These are phyloP conservation scores for Bradypus variegatus DNA, from an alignment of 2,797 vertebrate species.

Conservation along the genomic window DNA sequence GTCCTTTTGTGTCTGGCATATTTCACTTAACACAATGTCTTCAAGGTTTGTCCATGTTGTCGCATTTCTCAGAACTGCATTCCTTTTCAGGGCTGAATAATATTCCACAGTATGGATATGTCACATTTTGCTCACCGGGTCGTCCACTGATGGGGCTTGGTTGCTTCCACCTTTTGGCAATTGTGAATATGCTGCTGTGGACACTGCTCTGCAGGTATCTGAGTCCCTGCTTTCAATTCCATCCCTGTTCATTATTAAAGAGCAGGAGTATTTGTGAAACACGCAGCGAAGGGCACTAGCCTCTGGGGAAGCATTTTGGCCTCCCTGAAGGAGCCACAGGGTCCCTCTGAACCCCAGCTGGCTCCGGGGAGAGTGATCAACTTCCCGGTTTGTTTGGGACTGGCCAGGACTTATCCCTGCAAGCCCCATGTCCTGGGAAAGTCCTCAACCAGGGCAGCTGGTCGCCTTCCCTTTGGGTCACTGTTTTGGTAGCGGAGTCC, in stretches of 20 bases:
- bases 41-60: neutral
- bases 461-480: neutral
- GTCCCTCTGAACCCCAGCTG: neutral
- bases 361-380: neutral
- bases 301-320: too few species aligned
- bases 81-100: too few species aligned
- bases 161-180: too few species aligned
- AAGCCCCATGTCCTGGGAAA: neutral
- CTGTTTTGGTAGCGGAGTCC: neutral
- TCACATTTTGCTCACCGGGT: too few species aligned
- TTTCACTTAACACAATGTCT: neutral
- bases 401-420: neutral
- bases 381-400: neutral
- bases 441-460: neutral
- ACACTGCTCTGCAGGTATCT: too few species aligned
- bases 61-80: neutral
- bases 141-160: too few species aligned
- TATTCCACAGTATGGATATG: too few species aligned
- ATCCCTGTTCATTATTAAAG: neutral
- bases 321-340: neutral
- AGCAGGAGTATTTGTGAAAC: neutral
- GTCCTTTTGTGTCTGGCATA: neutral
- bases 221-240: neutral
- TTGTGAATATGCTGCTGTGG: too few species aligned
- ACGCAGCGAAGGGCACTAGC: accelerated